phyloP scores from a whole-genome alignment of 2,888 invertebrate genomes.

The Yponomeuta malinellus region DNA sequence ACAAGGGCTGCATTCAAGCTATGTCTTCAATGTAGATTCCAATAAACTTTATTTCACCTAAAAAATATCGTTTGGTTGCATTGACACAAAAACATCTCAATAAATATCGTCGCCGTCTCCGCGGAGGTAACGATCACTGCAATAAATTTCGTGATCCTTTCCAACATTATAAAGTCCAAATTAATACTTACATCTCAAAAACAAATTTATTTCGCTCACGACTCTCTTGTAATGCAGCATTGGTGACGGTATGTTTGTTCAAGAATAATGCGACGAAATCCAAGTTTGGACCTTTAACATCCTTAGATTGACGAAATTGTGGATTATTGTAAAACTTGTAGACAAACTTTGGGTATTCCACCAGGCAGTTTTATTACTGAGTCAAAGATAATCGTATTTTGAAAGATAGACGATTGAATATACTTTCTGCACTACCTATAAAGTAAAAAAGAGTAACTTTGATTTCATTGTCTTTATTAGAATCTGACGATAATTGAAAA shows the following conservation, averaged over 20 bases:
- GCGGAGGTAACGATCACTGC: slow-evolving; percentile 18
- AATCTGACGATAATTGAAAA: too few species aligned
- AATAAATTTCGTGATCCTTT: slow-evolving; percentile 35
- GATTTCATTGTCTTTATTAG: too few species aligned
- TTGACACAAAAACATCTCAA: slow-evolving; percentile 17
- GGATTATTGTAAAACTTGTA: slow-evolving; percentile 9
- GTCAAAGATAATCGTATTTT: background rate
- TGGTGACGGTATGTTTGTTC: slow-evolving; percentile 25
- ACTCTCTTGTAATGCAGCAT: slow-evolving; percentile 15
- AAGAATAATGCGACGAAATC: slow-evolving; percentile 37
- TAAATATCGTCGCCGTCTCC: slow-evolving; percentile 21
- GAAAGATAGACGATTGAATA: background rate
- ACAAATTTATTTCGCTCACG: slow-evolving; percentile 22
- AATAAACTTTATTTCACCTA: slow-evolving; percentile 5
- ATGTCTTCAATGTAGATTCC: background rate
- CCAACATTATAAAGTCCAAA: slow-evolving; percentile 34
- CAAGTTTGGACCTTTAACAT: slow-evolving; percentile 49
- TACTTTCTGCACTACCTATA: background rate
- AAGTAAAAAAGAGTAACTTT: too few species aligned
- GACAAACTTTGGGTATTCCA: slow-evolving; percentile 1
- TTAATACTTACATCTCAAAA: slow-evolving; percentile 25
- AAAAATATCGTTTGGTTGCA: slow-evolving; percentile 15
- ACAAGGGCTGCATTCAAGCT: background rate
- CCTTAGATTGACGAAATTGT: slow-evolving; percentile 40
- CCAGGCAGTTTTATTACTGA: slow-evolving; percentile 9